Evolutionary conservation across 2,888 invertebrate genomes (phyloP), one percentile per base, ranked within the genome.

Genomic region (Lamproptera curius): DNA sequence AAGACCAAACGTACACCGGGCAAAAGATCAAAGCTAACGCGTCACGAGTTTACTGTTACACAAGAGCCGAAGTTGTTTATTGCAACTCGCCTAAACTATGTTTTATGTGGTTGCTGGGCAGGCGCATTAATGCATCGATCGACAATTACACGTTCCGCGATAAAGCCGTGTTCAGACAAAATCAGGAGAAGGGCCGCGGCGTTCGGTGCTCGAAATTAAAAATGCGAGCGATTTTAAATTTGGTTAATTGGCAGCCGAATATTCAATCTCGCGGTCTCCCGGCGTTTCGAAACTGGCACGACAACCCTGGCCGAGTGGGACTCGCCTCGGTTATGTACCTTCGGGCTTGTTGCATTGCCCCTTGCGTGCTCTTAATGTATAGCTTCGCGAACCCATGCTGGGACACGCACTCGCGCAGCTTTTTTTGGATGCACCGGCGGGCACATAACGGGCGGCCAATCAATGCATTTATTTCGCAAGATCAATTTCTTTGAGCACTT

Each of bases 281-380:
- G 44, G 39, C 38, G 14, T 28, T 45, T 48, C 42, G 38, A 54
- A 54, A 51, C 42, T 37, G 52, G 49, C 39, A 41, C 46, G 63
- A 52, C 71, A 76, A 53, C 73, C 75, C 73, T 73, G 52, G 39
- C 47, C 55, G 52, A 50, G 56, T 50, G 38, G 38, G 54, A 58
- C 59, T 62, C 47, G 61, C 60, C 63, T 68, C 63, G 62, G 58
- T 67, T 71, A 67, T 72, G 66, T 54, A 65, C 62, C 63, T n/a
- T n/a, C 56, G 66, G 65, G 67, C 72, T 70, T 10, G 28, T 20
- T 20, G 20, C 72, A 70, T 77, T 56, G 53, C 50, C 59, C 58
- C 67, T 78, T 82, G 82, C 82, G 77, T 83, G 82, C 66, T 67
- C 69, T 67, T 67, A 58, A 63, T 68, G 63, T 76, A 76, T 59